Percentiles rank a stretch among this genome's conserved stretches.
Conservation (phyloP, 2,797 vertebrate genomes). For the Phyllotis vaccarum region DNA sequence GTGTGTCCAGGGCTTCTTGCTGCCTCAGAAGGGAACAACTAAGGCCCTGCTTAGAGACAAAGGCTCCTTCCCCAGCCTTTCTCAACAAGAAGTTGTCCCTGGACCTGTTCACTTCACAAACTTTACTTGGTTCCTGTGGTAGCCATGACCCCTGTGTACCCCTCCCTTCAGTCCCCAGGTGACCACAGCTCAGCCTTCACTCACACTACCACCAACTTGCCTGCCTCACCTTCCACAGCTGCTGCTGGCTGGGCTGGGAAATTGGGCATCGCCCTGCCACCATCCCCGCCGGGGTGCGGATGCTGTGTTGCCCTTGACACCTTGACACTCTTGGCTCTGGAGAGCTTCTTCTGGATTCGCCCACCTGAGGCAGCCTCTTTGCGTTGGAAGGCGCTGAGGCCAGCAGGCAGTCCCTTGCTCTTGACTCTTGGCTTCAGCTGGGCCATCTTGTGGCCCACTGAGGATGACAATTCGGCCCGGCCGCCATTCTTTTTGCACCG, state of each 20-base stretch:
- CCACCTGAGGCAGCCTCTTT: constrained; percentile 86
- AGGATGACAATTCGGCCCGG: constrained; percentile 89
- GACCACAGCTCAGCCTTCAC: accelerated
- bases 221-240: constrained; percentile 37
- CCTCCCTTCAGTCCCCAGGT: accelerated
- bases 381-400: constrained; percentile 89
- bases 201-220: constrained; percentile 39
- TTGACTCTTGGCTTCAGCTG: constrained; percentile 94
- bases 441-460: constrained; percentile 89
- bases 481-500: constrained; percentile 90
- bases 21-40: accelerated
- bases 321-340: constrained; percentile 86
- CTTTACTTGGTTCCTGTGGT: not conserved
- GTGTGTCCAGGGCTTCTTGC: not conserved
- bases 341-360: constrained; percentile 89
- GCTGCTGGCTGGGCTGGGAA: constrained; percentile 65
- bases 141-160: too few species aligned
- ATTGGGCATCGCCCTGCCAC: constrained; percentile 71
- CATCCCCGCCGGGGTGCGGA: constrained; percentile 86
- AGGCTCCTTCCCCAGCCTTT: not conserved
- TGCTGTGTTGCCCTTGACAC: constrained; percentile 79
- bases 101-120: accelerated
- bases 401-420: constrained; percentile 88
- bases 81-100: not conserved
- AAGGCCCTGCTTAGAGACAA: not conserved